Base-by-base conservation (phyloP, 2,113 vertebrate genomes). In the Holacanthus passer region DNA sequence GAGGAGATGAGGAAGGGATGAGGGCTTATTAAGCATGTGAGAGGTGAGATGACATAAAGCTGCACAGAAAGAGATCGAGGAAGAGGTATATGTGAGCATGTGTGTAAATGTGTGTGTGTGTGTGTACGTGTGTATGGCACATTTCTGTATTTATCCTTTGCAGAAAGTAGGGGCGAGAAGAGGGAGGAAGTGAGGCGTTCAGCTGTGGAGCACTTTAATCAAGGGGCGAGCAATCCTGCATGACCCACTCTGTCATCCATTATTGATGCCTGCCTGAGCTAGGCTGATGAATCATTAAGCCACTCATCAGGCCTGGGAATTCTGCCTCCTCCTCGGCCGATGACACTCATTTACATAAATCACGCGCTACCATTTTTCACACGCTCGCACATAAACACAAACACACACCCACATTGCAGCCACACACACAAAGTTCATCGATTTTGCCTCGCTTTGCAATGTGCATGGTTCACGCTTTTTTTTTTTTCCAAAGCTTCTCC, bases 241-340 rank as follows among this genome's bases (percentile, higher is more conserved):
- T 92, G 94, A 92, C 93, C 90, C 88, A 90, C 87, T 94, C 93
- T 91, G 91, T 91, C 92, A 94, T 94, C 92, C 88, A 94, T 94
- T 94, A 94, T 94, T 94, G 92, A 94, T 94, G 94, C 90, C 90
- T 94, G 91, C 92, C 89, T 90, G 79, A 89, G 87, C 87, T 77
- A 84, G 89, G 79, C 94, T 94, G 94, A 94, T 94, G 92, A 94
- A 94, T 94, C 93, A 94, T 94, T 94, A 93, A 94, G 93, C 90
- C 81, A 92, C 92, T 93, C 90, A 90, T 94, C 89, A 92, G 90
- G 90, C 89, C 91, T 91, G 92, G 90, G 92, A 93, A 93, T 93
- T 93, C 90, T 91, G 86, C 89, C 87, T 88, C 79, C 88, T 92
- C 83, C 87, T 88, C 47, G 66, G 78, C 91, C 87, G 65, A 85